Evolutionary conservation across 1,140 invertebrate species (phyloP).

Genomic region (Bombus fervidus): DNA sequence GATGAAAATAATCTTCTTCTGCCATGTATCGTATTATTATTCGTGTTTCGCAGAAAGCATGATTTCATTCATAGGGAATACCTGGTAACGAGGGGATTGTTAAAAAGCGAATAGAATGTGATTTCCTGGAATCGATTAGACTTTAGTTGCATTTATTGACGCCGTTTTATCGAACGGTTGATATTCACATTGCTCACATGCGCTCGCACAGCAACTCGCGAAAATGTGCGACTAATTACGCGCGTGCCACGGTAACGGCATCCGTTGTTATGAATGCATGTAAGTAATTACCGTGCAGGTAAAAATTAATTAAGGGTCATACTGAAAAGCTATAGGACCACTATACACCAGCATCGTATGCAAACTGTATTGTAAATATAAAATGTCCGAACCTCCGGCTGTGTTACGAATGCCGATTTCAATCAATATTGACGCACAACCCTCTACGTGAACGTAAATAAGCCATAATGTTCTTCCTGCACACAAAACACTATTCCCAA

Average conservation of each 20-base stretch:
- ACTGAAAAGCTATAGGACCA: not conserved
- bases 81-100: slow-evolving; percentile 15
- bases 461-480: slow-evolving; percentile 5
- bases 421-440: slow-evolving; percentile 23
- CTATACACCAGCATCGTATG: not conserved
- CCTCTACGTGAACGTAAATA: slow-evolving; percentile 24
- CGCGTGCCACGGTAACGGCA: not conserved
- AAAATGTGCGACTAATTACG: slow-evolving; percentile 6
- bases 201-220: too few relatives aligned
- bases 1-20: not conserved
- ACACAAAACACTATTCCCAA: not conserved
- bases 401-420: not conserved
- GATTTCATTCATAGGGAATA: slow-evolving; percentile 4
- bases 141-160: not conserved
- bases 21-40: not conserved
- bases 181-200: not conserved
- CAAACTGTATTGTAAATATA: not conserved
- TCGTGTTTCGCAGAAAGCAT: not conserved
- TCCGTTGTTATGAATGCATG: not conserved
- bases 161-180: not conserved
- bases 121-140: slow-evolving; percentile 18
- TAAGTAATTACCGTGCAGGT: not conserved
- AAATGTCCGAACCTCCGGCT: not conserved
- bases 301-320: slow-evolving; percentile 25
- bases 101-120: not conserved